phyloP scores from a whole-genome alignment of 2,797 vertebrate species.

The Eulemur albifrons region DNA sequence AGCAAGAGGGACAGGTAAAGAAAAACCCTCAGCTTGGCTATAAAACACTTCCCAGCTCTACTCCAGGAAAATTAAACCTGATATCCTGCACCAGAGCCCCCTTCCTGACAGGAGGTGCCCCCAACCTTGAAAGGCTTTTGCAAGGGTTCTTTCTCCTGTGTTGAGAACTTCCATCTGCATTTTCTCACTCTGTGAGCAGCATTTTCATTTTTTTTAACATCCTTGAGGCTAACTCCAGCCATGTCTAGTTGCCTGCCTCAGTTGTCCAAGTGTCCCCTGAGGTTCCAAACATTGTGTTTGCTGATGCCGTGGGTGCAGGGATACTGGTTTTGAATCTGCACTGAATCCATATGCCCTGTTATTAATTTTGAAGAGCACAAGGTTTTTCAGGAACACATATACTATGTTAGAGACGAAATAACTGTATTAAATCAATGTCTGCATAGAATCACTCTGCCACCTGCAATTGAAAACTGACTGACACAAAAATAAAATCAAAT shows the following conservation, averaged over 20 bases:
- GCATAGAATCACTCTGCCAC: background rate
- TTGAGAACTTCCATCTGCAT: background rate
- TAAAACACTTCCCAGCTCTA: background rate
- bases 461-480: background rate
- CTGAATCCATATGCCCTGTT: background rate
- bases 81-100: background rate
- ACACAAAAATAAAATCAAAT: background rate
- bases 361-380: background rate
- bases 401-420: background rate
- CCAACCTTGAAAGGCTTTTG: background rate
- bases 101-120: rapidly evolving
- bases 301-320: background rate
- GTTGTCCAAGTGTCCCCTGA: background rate
- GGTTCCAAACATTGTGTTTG: background rate
- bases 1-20: background rate
- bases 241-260: background rate
- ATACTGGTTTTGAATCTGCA: background rate
- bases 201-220: background rate
- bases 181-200: background rate
- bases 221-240: background rate
- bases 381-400: background rate
- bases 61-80: background rate
- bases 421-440: background rate
- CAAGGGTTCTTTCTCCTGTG: background rate
- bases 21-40: background rate